Base-by-base conservation (phyloP, 2,797 vertebrate genomes). In the Microctenopoma steveboyesi region DNA sequence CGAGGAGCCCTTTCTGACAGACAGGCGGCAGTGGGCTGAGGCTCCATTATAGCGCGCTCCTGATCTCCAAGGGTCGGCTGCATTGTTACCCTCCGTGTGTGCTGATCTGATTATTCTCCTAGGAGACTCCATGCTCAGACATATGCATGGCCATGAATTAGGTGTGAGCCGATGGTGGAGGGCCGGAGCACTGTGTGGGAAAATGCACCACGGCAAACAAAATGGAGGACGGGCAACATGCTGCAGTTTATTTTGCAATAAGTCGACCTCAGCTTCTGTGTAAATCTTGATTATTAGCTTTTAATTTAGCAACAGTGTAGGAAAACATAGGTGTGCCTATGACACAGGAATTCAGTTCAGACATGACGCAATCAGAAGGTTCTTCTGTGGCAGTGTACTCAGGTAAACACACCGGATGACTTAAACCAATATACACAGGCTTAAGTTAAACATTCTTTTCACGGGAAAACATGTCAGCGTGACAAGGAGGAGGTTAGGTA, bases 51-150 rank as follows among this genome's bases (percentile, higher is more conserved):
- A 90, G 72, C 28, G 62, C 64, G 60, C 81, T 84, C 89, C 83
- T 84, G 86, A 90, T 87, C 93, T 88, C 80, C 64, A 84, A 89
- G 91, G 92, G 91, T 93, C 86, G 90, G 91, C 91, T 88, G 89
- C 86, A 69, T 88, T 70, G 69, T 83, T 91, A 92, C 89, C 87
- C 91, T 91, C 89, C 83, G 90, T 93, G 89, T 94, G 92, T 89
- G 92, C 89, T 89, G 92, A 95, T 94, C 91, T 94, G 92, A 95
- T 95, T 95, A 94, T 93, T 94, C 93, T 93, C 93, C 93, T 92
- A 92, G 92, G 93, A 94, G 89, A 94, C 90, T 84, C 86, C 69
- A 82, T 75, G 72, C 83, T 91, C 91, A 88, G 86, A 93, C 93
- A 86, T 92, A 92, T 92, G 92, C 90, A 86, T 39, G 89, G 92